A percentile compares a stretch with the other conserved stretches of the same genome.
Conservation (phyloP, 2,888 invertebrate species). For the Drosophila meridionalis region DNA sequence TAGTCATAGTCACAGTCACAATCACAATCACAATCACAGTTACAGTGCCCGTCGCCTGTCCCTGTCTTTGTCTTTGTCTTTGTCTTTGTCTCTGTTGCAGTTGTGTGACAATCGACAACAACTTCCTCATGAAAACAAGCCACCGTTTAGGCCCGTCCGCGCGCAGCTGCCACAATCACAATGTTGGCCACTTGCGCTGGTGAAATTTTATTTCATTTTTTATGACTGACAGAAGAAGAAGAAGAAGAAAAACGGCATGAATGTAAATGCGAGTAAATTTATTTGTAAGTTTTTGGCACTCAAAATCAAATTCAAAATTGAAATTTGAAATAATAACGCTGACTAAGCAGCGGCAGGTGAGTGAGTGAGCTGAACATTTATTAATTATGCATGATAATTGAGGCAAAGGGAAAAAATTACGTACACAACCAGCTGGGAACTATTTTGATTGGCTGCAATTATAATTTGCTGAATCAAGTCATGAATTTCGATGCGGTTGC, state of each 20-base stretch:
- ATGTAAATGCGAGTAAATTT: slow-evolving; percentile 24
- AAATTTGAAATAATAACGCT: slow-evolving; percentile 37
- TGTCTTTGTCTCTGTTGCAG: background rate
- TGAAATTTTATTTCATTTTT: slow-evolving; percentile 28
- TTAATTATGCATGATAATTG: slow-evolving; percentile 72
- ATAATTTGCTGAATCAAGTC: slow-evolving; percentile 52
- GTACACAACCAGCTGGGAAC: slow-evolving; percentile 46
- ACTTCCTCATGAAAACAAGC: slow-evolving; percentile 53
- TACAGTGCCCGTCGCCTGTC: background rate
- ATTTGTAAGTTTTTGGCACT: slow-evolving; percentile 38
- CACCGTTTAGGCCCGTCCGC: slow-evolving; percentile 38
- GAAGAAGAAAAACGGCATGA: slow-evolving; percentile 6
- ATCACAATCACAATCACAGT: slow-evolving; percentile 12
- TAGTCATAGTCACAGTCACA: background rate
- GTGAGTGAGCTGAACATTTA: slow-evolving; percentile 37
- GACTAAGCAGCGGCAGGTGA: slow-evolving; percentile 45
- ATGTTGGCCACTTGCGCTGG: slow-evolving; percentile 29
- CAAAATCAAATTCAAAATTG: slow-evolving; percentile 18
- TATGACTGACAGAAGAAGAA: slow-evolving; percentile 20
- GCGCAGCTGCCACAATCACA: slow-evolving; percentile 29
- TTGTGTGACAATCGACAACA: slow-evolving; percentile 56
- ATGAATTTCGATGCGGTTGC: slow-evolving; percentile 58
- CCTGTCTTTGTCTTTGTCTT: background rate
- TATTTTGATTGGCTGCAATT: slow-evolving; percentile 57
- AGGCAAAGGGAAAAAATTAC: slow-evolving; percentile 13